Percentiles rank a stretch among this genome's conserved stretches.
phyloP scores from a whole-genome alignment of 2,113 vertebrate genomes.

The Rhabdornis inornatus region DNA sequence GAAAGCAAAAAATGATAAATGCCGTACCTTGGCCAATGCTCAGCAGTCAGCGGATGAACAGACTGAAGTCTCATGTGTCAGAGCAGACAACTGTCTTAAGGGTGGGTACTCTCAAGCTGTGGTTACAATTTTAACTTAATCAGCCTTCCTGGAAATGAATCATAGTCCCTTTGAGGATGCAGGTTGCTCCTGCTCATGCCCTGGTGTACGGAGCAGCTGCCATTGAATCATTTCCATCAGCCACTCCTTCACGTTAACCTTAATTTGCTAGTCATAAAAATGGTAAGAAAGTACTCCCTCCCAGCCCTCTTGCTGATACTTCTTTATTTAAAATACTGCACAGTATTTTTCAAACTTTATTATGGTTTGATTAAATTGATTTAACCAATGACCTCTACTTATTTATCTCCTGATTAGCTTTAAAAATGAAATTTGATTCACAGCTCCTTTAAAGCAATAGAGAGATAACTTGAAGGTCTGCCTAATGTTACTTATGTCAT shows the following conservation, averaged over 20 bases:
- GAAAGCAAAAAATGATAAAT: constrained; percentile 45
- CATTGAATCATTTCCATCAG: constrained; percentile 49
- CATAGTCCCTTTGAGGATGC: constrained; percentile 22
- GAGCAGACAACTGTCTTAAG: constrained; percentile 40
- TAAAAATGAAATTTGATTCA: not conserved
- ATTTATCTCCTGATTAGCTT: constrained; percentile 23
- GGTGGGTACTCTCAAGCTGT: constrained; percentile 2
- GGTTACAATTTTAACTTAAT: constrained; percentile 40
- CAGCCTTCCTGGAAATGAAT: constrained; percentile 49
- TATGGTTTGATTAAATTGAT: constrained; percentile 31
- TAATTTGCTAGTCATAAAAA: constrained; percentile 49
- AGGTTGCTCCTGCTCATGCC: not conserved
- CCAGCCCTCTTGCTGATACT: not conserved
- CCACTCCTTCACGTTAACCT: constrained; percentile 20
- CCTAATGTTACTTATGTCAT: not conserved
- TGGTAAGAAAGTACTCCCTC: constrained; percentile 9
- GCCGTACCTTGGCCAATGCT: not conserved
- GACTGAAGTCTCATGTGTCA: not conserved
- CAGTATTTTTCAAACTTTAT: constrained; percentile 32
- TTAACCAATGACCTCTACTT: constrained; percentile 41
- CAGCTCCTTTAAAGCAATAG: not conserved
- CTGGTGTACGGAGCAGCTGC: not conserved
- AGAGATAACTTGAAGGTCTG: not conserved
- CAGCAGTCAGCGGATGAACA: not conserved
- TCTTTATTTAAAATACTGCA: not conserved